Evolutionary conservation across 2,113 vertebrate species (phyloP).

Genomic region (Spilogale gracilis): DNA sequence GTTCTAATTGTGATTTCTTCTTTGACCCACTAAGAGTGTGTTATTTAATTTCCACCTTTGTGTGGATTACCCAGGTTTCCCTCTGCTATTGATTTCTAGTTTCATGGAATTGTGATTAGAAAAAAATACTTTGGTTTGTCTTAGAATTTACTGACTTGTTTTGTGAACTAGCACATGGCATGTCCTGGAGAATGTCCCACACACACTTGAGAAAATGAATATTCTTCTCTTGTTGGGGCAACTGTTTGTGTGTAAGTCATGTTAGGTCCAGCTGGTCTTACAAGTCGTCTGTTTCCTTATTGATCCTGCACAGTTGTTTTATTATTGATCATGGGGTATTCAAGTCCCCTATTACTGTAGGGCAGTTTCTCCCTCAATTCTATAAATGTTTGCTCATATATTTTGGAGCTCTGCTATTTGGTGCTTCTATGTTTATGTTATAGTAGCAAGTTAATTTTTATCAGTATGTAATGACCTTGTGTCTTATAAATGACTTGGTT

Average conservation of each 20-base stretch:
- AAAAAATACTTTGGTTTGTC: not conserved
- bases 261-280: not conserved
- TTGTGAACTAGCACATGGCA: not conserved
- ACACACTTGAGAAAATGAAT: not conserved
- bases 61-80: not conserved
- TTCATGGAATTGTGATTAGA: not conserved
- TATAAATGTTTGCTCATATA: not conserved
- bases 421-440: not conserved
- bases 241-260: not conserved
- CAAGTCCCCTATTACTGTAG: not conserved
- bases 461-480: not conserved
- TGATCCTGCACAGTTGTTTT: not conserved
- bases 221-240: not conserved
- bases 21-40: not conserved
- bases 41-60: not conserved
- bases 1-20: not conserved
- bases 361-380: not conserved
- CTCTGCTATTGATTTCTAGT: not conserved
- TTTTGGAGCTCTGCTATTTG: not conserved
- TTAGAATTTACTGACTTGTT: not conserved
- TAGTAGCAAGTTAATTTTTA: not conserved
- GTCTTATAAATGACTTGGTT: not conserved
- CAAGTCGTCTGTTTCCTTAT: not conserved
- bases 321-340: not conserved
- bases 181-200: not conserved